Percentiles rank a stretch among this genome's conserved stretches.
Evolutionary conservation across 2,888 invertebrate species (phyloP).

Genomic region (Leptinotarsa haldemani): DNA sequence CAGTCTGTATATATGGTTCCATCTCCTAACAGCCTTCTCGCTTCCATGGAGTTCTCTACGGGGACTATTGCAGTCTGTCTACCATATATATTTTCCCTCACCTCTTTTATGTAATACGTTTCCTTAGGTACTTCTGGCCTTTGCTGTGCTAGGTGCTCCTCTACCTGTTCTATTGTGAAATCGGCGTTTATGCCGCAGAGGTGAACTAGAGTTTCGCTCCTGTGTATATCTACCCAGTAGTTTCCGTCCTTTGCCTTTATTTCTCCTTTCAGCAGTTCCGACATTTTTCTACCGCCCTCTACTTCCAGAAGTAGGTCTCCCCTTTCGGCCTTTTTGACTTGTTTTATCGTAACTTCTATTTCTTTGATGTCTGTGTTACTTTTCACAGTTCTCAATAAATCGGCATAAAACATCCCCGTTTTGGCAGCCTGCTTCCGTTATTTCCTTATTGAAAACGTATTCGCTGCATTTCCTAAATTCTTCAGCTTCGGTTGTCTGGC

Average conservation of each 20-base stretch:
- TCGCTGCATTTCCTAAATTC: conserved; percentile 4
- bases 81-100: neutral
- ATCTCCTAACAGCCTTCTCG: neutral
- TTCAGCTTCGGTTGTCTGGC: neutral
- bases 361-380: neutral
- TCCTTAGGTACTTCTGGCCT: neutral
- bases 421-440: neutral
- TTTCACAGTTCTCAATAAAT: conserved; percentile 1
- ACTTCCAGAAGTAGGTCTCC: conserved; percentile 7
- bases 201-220: neutral
- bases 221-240: neutral
- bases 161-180: neutral
- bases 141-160: neutral
- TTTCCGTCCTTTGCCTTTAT: conserved; percentile 6
- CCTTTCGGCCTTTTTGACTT: neutral
- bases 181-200: conserved; percentile 6
- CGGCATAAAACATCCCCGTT: neutral
- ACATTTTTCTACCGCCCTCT: neutral
- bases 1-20: neutral
- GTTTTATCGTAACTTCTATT: neutral
- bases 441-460: neutral
- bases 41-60: neutral
- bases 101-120: neutral
- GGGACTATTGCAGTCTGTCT: neutral
- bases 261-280: conserved; percentile 11